Conservation (phyloP, 2,888 invertebrate genomes). For the Drosophila eohydei region DNA sequence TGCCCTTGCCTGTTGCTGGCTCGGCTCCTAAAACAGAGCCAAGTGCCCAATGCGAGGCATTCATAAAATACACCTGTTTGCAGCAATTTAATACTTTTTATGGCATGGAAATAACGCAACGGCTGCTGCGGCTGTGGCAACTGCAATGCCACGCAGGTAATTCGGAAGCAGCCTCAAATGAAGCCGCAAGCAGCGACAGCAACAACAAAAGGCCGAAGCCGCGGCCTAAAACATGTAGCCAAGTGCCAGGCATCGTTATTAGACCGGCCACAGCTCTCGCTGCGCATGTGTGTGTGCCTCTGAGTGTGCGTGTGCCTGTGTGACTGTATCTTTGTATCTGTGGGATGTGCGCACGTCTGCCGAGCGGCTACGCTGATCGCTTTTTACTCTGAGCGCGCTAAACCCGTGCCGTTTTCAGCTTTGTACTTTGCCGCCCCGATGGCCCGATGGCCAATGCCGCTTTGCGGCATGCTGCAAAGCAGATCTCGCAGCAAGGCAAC, state of each 20-base stretch:
- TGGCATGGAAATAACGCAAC: conserved; percentile 75
- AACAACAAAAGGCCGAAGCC: conserved; percentile 66
- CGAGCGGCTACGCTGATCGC: conserved; percentile 71
- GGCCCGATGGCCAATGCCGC: conserved; percentile 35
- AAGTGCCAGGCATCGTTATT: conserved; percentile 71
- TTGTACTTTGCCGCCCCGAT: conserved; percentile 81
- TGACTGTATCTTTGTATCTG: conserved; percentile 55
- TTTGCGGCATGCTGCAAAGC: conserved; percentile 84
- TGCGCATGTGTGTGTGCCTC: conserved; percentile 28
- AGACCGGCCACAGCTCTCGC: conserved; percentile 63
- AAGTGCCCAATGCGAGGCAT: conserved; percentile 52
- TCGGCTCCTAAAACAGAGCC: conserved; percentile 1
- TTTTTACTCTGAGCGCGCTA: conserved; percentile 83
- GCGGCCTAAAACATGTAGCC: conserved; percentile 74
- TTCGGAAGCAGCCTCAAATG: conserved; percentile 82
- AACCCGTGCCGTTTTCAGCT: conserved; percentile 84
- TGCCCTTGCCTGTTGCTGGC: conserved; percentile 9
- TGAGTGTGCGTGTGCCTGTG: conserved; percentile 25
- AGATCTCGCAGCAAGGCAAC: conserved; percentile 51
- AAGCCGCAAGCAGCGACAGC: conserved; percentile 59
- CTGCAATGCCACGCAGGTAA: conserved; percentile 79
- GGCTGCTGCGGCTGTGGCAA: conserved; percentile 44
- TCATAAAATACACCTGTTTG: conserved; percentile 78
- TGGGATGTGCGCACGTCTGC: conserved; percentile 70
- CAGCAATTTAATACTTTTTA: conserved; percentile 78